Evolutionary conservation across 2,797 vertebrate species (phyloP), one percentile per base, ranked within the genome.

Genomic region (Falco cherrug): DNA sequence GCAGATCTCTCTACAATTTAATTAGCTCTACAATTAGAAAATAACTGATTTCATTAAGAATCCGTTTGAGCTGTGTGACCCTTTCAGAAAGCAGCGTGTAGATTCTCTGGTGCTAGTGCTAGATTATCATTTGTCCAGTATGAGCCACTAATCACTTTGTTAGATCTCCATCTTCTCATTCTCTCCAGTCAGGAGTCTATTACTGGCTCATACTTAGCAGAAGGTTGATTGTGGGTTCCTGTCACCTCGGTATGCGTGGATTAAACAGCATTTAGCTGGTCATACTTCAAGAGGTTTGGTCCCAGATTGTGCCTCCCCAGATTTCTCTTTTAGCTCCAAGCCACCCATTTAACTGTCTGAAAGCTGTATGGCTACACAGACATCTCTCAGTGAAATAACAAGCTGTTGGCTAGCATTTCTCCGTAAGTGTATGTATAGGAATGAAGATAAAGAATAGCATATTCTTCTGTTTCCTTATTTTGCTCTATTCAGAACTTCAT

Each of bases 401-500:
- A 81, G 50, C 65, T 85, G 67, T 71, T 87, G 77, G 56, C 69
- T 43, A 79, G 59, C 41, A 35, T 89, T 75, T 78, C 51, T 87
- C 39, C 7, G 1, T 29, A 33, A 85, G 51, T 6, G 11, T 61
- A 22, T 37, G 71, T 76, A 29, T 25, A 80, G 57, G 51, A 89
- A 63, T 51, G 54, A 84, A 61, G 75, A 77, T 25, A 53, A 69
- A 93, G 79, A 89, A 65, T 43, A 93, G 57, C 78, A 80, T 60
- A 94, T 77, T 93, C 54, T 84, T 74, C 86, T 57, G n/a, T 70
- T 96, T 90, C 73, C 82, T 84, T 85, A 76, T 71, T 90, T 90
- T 94, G 16, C 53, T 84, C 33, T 84, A 9, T 69, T 57, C 37
- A 56, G 45, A 95, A 53, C n/a, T 82, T 85, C 33, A 35, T 85